phyloP scores from a whole-genome alignment of 2,113 vertebrate species.

The Oxygymnocypris stewartii region DNA sequence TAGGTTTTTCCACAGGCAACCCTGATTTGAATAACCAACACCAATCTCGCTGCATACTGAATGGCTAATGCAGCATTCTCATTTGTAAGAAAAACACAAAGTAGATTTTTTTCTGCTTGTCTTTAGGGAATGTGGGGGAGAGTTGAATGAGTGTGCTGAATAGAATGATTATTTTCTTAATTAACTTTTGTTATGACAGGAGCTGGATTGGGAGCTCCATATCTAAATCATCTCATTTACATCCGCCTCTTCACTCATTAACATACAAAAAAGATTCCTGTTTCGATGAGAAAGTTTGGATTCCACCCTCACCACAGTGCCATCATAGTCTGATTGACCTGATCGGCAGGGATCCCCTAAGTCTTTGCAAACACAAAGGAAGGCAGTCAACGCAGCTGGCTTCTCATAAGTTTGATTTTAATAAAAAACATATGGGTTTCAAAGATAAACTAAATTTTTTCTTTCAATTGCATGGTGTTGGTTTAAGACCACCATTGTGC shows the following conservation, averaged over 20 bases:
- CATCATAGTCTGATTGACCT: conserved; percentile 23
- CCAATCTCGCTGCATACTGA: conserved; percentile 51
- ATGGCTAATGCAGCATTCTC: conserved; percentile 43
- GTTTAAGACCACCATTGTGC: background rate
- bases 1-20: conserved; percentile 36
- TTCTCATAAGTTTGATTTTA: background rate
- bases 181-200: conserved; percentile 66
- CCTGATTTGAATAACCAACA: conserved; percentile 59
- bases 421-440: background rate
- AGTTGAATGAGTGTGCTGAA: conserved; percentile 47
- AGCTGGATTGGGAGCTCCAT: conserved; percentile 62
- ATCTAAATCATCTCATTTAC: conserved; percentile 63
- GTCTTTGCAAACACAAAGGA: background rate
- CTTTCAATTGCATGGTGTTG: background rate
- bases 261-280: conserved; percentile 50
- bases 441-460: background rate
- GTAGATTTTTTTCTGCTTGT: conserved; percentile 21
- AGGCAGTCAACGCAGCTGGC: conserved; percentile 4
- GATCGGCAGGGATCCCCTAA: conserved; percentile 19
- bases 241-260: conserved; percentile 62
- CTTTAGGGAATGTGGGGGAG: conserved; percentile 34
- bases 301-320: conserved; percentile 15
- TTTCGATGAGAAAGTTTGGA: conserved; percentile 36
- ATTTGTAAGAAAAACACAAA: conserved; percentile 47
- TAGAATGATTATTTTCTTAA: conserved; percentile 64